phyloP scores from a whole-genome alignment of 2,113 vertebrate genomes.

The Campylomormyrus numenius region DNA sequence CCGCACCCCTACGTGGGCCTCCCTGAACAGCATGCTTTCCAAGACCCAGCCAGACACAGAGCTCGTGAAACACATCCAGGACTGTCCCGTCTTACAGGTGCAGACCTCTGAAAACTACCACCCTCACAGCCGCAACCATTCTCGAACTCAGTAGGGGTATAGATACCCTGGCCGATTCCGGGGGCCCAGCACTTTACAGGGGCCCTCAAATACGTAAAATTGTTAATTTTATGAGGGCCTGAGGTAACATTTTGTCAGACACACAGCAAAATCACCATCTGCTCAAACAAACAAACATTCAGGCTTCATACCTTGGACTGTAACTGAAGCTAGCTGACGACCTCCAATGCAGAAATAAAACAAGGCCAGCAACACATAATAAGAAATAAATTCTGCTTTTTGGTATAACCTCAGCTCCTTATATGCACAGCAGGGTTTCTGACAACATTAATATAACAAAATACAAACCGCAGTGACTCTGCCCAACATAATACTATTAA shows the following conservation, averaged over 20 bases:
- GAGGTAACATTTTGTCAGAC: background rate
- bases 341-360: background rate
- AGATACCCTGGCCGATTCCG: background rate
- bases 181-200: background rate
- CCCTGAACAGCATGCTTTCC: background rate
- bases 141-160: background rate
- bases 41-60: background rate
- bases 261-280: background rate
- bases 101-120: background rate
- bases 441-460: background rate
- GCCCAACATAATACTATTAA: background rate
- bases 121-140: background rate
- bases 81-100: background rate
- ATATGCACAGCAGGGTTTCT: background rate
- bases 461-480: background rate
- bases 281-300: background rate
- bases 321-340: background rate
- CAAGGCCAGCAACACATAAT: background rate
- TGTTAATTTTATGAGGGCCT: background rate
- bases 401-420: background rate
- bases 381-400: background rate
- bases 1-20: background rate
- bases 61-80: background rate
- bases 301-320: background rate
- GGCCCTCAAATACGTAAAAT: background rate